Conservation (phyloP, 37 sponge, comb jelly and placozoan genomes). For the Halisarca cf. caerulea region DNA sequence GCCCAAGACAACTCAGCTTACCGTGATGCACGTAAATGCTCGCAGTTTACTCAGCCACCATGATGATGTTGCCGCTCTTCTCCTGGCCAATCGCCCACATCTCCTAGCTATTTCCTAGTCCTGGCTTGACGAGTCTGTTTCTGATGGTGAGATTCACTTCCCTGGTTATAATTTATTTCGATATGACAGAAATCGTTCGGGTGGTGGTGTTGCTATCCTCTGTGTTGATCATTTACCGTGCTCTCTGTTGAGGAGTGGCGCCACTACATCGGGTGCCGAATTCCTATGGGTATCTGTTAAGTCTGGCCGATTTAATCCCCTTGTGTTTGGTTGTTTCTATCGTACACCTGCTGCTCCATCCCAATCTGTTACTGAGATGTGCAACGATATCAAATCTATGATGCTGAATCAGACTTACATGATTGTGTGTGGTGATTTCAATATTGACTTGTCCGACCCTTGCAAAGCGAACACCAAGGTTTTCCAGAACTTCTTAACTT, state of each 20-base stretch:
- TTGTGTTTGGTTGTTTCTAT: slow-evolving; percentile 15
- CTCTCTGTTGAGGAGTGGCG: background rate
- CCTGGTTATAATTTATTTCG: too few species aligned
- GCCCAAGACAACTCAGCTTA: background rate
- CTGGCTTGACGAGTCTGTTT: background rate
- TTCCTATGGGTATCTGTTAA: slow-evolving; percentile 12
- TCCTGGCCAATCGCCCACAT: background rate
- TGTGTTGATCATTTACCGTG: background rate
- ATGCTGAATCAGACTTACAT: background rate
- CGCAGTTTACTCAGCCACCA: background rate
- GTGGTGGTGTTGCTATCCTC: too few species aligned
- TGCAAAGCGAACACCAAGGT: background rate
- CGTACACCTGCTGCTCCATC: slow-evolving; percentile 13
- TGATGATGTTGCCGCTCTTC: background rate
- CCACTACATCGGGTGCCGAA: background rate
- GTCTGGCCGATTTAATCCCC: background rate
- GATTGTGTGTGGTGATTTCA: slow-evolving; percentile 13
- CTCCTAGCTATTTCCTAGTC: background rate
- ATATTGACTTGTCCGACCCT: background rate
- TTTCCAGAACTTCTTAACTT: background rate
- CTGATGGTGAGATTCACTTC: too few species aligned
- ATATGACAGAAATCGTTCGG: too few species aligned
- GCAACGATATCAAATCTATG: slow-evolving; percentile 9
- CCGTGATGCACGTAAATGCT: too few species aligned
- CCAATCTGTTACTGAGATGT: slow-evolving; percentile 10